A percentile compares a stretch with the other conserved stretches of the same genome.
These are phyloP conservation scores for Gryon sp. DNA, from an alignment of 1,140 invertebrate genomes.

Conservation along the genomic window DNA sequence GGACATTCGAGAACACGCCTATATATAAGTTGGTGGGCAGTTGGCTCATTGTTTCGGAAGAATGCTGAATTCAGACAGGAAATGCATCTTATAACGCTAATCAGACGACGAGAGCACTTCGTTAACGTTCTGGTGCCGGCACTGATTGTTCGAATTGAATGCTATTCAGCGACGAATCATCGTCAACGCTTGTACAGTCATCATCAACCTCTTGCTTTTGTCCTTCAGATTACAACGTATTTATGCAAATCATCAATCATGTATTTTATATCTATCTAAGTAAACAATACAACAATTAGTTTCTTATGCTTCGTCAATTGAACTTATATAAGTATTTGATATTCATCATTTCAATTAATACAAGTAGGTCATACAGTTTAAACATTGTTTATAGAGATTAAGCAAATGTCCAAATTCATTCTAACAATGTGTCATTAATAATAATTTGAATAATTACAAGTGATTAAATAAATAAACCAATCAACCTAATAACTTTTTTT, in stretches of 20 bases:
- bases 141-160: constrained; percentile 44
- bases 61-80: constrained; percentile 37
- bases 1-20: constrained; percentile 37
- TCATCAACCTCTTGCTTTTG: constrained; percentile 19
- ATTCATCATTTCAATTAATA: no score
- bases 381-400: no score
- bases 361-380: no score
- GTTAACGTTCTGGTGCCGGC: constrained; percentile 16
- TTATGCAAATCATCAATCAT: constrained; percentile 29
- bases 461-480: no score
- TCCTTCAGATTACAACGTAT: constrained; percentile 14
- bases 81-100: constrained; percentile 52
- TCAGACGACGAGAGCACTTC: constrained; percentile 40
- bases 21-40: constrained; percentile 34
- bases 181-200: constrained; percentile 18
- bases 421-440: no score
- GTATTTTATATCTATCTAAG: no score
- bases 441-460: no score
- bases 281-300: no score
- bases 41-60: constrained; percentile 50
- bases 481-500: no score
- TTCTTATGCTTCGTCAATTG: no score
- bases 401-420: no score
- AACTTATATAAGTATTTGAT: no score
- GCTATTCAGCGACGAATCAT: constrained; percentile 36